Evolutionary conservation across 2,888 invertebrate genomes (phyloP), one percentile per base, ranked within the genome.

Genomic region (Drosophila flavopinicola): DNA sequence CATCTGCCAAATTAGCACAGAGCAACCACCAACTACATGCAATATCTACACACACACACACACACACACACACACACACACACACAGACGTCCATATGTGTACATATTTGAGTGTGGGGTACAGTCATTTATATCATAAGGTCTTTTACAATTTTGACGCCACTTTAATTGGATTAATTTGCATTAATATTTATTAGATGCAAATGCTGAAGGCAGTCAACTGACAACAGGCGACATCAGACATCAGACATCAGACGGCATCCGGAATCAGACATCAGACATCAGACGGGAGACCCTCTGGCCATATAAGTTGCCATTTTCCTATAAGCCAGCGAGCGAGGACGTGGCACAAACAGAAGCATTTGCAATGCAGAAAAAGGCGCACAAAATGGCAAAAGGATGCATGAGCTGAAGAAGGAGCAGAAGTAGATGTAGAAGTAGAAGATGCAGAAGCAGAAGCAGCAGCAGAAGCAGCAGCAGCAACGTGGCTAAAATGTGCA

Each of bases 121-220:
- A 54, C 30, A 45, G 47, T 24, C 52, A 67, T 66, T 64, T 74
- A 80, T 75, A 65, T 73, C 75, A 73, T 70, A 66, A 79, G 70
- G 86, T 83, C 86, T 85, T 85, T 80, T 67, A 78, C 84, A 85
- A 85, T 85, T 85, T 85, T 74, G 79, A 79, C 79, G 79, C 86
- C 76, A 73, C 66, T 70, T 80, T 85, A 80, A 80, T 80, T 80
- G 79, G 86, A 85, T 80, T 80, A 80, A 85, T 80, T 85, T 78
- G 86, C 86, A 80, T 80, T 80, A 80, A 80, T 80, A 80, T 80
- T 80, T 80, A 80, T 85, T 83, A 80, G 84, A 67, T 44, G 64
- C 79, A 85, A 80, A 80, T 80, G 86, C 86, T 78, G 61, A 65
- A 54, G 63, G 60, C 53, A 82, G 75, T 45, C 63, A 41, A 48